These are phyloP conservation scores for Regulus satrapa DNA, from an alignment of 2,113 vertebrate species.

Conservation along the genomic window DNA sequence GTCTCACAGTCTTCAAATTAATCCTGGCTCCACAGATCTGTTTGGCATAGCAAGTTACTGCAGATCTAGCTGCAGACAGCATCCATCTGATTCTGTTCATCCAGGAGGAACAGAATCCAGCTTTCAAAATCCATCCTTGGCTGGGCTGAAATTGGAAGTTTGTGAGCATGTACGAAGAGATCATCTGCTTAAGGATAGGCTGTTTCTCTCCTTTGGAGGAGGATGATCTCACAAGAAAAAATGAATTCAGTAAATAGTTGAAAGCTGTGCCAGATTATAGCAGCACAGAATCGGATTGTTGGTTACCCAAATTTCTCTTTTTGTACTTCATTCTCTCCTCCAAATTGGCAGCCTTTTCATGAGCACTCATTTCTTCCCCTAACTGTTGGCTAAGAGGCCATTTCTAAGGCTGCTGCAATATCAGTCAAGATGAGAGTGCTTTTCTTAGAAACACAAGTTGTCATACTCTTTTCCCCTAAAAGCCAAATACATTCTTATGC, in stretches of 20 bases:
- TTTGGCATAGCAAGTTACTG: neutral
- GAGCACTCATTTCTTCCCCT: neutral
- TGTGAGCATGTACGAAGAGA: neutral
- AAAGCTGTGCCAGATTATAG: neutral
- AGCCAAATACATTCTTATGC: neutral
- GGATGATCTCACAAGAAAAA: neutral
- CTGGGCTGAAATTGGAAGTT: constrained; percentile 14
- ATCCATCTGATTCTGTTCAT: constrained; percentile 12
- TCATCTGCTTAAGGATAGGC: neutral
- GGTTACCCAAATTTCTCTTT: neutral
- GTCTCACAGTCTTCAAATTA: constrained; percentile 7
- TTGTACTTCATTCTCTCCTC: neutral
- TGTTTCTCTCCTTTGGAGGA: constrained; percentile 5
- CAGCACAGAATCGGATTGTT: neutral
- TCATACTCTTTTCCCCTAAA: neutral
- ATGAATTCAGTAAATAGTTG: neutral
- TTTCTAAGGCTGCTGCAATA: constrained; percentile 6
- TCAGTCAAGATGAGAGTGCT: neutral
- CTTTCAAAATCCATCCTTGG: neutral
- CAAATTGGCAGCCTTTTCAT: neutral
- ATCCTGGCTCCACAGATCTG: constrained; percentile 5
- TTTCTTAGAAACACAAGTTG: constrained; percentile 25
- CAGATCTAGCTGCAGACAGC: neutral
- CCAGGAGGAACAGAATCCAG: neutral
- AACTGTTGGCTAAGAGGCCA: neutral